A percentile compares a stretch with the other conserved stretches of the same genome.
Conservation (phyloP, 2,888 invertebrate genomes). For the Drosophila neotestacea region DNA sequence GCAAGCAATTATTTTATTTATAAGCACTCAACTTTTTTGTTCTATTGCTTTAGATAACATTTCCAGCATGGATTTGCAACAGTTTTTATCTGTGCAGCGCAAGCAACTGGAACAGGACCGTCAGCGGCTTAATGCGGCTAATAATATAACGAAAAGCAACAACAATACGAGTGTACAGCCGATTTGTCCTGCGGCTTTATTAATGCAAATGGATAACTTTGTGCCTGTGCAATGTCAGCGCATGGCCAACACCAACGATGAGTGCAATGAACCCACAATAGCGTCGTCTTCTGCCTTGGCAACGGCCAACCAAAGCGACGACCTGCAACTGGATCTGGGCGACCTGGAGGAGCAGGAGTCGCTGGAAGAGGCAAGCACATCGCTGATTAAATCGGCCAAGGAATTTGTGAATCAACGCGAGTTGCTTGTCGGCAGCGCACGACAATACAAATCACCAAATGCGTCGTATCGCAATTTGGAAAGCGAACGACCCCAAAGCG, state of each 20-base stretch:
- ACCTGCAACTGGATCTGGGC: constrained; percentile 46
- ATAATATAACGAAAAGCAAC: neutral
- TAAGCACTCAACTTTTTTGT: too few species aligned
- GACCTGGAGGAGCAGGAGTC: neutral
- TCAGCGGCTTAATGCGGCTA: constrained; percentile 44
- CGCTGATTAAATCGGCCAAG: constrained; percentile 67
- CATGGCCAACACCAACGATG: constrained; percentile 31
- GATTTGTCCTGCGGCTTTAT: constrained; percentile 61
- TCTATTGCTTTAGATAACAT: constrained; percentile 10
- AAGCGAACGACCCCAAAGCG: constrained; percentile 70
- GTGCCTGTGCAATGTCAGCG: constrained; percentile 62
- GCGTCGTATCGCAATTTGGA: constrained; percentile 60
- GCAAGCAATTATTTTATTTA: neutral
- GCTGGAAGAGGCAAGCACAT: constrained; percentile 15
- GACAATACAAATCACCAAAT: constrained; percentile 74
- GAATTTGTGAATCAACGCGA: constrained; percentile 78
- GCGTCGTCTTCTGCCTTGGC: constrained; percentile 60
- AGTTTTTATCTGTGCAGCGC: constrained; percentile 71
- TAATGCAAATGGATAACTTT: constrained; percentile 54
- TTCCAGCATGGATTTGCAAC: constrained; percentile 69
- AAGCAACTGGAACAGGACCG: constrained; percentile 67
- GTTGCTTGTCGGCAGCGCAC: constrained; percentile 66
- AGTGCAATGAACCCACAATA: constrained; percentile 62
- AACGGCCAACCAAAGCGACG: constrained; percentile 58
- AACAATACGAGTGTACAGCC: constrained; percentile 13